Percentiles rank a stretch among this genome's conserved stretches.
phyloP scores from a whole-genome alignment of 2,888 invertebrate genomes.

The Sisyra terminalis region DNA sequence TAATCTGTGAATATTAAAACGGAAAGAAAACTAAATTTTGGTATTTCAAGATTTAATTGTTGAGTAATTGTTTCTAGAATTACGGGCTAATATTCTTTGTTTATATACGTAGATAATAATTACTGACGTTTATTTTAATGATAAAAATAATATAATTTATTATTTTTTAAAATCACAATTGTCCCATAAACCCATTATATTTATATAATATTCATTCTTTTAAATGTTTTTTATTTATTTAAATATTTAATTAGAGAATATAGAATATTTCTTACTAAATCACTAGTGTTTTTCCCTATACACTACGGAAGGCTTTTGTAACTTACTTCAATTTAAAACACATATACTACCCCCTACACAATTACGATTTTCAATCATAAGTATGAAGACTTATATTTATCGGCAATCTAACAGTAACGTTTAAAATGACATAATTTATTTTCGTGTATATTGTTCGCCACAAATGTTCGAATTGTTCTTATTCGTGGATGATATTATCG shows the following conservation, averaged over 20 bases:
- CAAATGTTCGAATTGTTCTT: too few relatives aligned
- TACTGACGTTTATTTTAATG: too few relatives aligned
- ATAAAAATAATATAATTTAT: too few relatives aligned
- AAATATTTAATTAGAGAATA: background rate
- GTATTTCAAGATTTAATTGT: too few relatives aligned
- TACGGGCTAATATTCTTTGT: too few relatives aligned
- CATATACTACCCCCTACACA: too few relatives aligned
- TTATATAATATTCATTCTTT: background rate
- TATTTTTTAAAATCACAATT: slow-evolving; percentile 4
- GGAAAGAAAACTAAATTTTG: too few relatives aligned
- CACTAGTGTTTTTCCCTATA: background rate
- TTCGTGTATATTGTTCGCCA: background rate
- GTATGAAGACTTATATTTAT: too few relatives aligned
- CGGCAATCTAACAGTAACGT: background rate
- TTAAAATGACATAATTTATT: background rate
- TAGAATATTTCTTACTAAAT: slow-evolving; percentile 2
- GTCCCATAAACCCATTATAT: slow-evolving; percentile 3
- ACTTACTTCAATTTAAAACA: slow-evolving; percentile 4
- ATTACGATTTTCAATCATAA: too few relatives aligned
- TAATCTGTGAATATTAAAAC: too few relatives aligned
- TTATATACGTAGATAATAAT: too few relatives aligned
- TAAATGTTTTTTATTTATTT: slow-evolving; percentile 3
- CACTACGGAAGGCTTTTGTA: slow-evolving; percentile 7
- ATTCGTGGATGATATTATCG: background rate
- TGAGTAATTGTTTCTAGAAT: too few relatives aligned